Percentiles rank a stretch among this genome's conserved stretches.
Conservation (phyloP, 2,797 vertebrate genomes). For the Ctenopoma kingsleyae region DNA sequence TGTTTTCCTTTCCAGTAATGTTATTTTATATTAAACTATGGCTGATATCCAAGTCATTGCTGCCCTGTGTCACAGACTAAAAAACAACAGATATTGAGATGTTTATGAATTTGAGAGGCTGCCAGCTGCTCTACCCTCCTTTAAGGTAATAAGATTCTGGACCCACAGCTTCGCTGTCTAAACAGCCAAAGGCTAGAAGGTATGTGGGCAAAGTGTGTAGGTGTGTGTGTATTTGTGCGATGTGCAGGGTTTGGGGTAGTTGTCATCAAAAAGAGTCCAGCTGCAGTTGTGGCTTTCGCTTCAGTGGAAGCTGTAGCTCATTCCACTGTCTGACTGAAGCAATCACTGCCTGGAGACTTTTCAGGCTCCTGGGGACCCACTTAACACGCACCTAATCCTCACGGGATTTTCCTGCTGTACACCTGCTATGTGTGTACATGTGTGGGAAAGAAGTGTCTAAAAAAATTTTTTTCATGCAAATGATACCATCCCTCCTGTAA, state of each 20-base stretch:
- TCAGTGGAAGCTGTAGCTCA: constrained; percentile 57
- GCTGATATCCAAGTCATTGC: constrained; percentile 23
- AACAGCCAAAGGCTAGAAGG: constrained; percentile 57
- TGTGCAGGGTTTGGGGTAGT: constrained; percentile 31
- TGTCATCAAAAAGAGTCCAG: constrained; percentile 57
- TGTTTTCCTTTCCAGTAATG: background rate
- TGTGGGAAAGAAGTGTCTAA: constrained; percentile 18
- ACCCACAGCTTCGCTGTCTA: constrained; percentile 48
- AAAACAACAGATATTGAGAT: constrained; percentile 64
- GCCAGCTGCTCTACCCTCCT: constrained; percentile 63
- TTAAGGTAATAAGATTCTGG: constrained; percentile 69
- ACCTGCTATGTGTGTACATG: constrained; percentile 7
- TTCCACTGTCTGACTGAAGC: constrained; percentile 60
- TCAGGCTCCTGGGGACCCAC: constrained; percentile 45
- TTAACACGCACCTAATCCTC: constrained; percentile 61
- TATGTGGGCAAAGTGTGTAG: constrained; percentile 36
- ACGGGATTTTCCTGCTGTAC: constrained; percentile 28
- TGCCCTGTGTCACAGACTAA: constrained; percentile 28
- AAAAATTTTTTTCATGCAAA: constrained; percentile 64
- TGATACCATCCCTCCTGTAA: constrained; percentile 17
- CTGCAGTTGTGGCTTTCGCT: constrained; percentile 42
- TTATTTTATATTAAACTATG: constrained; percentile 17
- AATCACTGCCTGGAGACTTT: constrained; percentile 61
- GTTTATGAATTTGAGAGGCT: constrained; percentile 54
- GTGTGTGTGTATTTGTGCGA: constrained; percentile 16